Evolutionary conservation across 2,797 vertebrate species (phyloP).

Genomic region (Heterohyrax brucei): DNA sequence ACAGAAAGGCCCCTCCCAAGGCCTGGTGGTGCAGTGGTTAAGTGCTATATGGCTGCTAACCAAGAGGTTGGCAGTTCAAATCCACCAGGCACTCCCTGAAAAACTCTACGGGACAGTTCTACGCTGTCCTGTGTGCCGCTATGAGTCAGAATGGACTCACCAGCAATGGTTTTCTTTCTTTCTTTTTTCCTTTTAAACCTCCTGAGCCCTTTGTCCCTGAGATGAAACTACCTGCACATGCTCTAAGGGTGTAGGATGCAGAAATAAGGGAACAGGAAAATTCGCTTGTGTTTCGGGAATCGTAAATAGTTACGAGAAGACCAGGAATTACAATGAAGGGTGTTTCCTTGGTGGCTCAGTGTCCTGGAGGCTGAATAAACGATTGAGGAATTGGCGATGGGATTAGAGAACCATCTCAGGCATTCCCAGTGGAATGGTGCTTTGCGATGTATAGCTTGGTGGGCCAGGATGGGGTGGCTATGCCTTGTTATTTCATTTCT

Average conservation of each 20-base stretch:
- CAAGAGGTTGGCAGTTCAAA: no score
- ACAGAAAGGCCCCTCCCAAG: neutral
- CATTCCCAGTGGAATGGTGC: neutral
- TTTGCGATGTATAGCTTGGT: constrained; percentile 21
- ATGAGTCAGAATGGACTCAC: no score
- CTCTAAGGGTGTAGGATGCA: constrained; percentile 8
- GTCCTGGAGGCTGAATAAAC: constrained; percentile 17
- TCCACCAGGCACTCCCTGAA: no score
- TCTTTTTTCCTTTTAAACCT: no score
- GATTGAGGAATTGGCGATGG: constrained; percentile 24
- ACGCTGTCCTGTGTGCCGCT: no score
- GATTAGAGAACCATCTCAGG: neutral
- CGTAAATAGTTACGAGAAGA: constrained; percentile 31
- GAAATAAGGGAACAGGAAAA: neutral
- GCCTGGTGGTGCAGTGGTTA: neutral
- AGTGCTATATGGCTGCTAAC: no score
- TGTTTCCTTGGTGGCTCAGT: neutral
- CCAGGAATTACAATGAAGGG: neutral
- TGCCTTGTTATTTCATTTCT: constrained; percentile 14
- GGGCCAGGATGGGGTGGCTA: neutral
- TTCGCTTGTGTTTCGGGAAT: constrained; percentile 26
- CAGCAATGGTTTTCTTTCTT: no score
- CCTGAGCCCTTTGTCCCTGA: neutral
- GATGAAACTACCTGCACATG: neutral
- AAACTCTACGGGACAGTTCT: no score